These are phyloP conservation scores for Microctonus aethiopoides DNA, from an alignment of 2,888 invertebrate species.

Conservation along the genomic window DNA sequence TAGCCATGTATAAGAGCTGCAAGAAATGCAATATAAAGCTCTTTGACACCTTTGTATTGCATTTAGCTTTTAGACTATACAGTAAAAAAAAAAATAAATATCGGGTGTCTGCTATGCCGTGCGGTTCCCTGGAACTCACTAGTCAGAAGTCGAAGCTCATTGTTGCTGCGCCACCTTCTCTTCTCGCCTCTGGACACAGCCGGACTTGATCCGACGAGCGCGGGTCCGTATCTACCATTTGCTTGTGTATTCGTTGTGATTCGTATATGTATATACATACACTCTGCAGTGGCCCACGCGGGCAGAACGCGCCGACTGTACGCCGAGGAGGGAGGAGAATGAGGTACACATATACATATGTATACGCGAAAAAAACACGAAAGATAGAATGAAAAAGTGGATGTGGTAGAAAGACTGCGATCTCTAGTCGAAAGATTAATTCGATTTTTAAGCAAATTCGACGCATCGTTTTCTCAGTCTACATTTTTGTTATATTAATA, in stretches of 20 bases:
- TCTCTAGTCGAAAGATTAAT: slow-evolving; percentile 61
- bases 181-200: slow-evolving; percentile 60
- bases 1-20: neutral
- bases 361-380: slow-evolving; percentile 13
- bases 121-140: slow-evolving; percentile 53
- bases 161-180: slow-evolving; percentile 64
- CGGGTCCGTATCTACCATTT: slow-evolving; percentile 57
- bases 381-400: slow-evolving; percentile 28
- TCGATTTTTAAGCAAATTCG: slow-evolving; percentile 64
- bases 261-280: too few species aligned
- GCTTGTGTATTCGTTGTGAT: slow-evolving; percentile 50
- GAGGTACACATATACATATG: neutral
- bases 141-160: slow-evolving; percentile 63
- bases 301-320: slow-evolving; percentile 7
- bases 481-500: too few species aligned
- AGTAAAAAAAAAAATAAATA: slow-evolving; percentile 33
- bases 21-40: neutral
- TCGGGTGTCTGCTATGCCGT: slow-evolving; percentile 36
- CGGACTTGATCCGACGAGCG: slow-evolving; percentile 49
- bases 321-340: too few species aligned
- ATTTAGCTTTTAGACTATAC: slow-evolving; percentile 13
- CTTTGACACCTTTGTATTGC: neutral
- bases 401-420: slow-evolving; percentile 40
- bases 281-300: slow-evolving; percentile 31
- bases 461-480: slow-evolving; percentile 49